A percentile compares a stretch with the other conserved stretches of the same genome.
phyloP scores from a whole-genome alignment of 2,888 invertebrate genomes.

The Graphium colonna region DNA sequence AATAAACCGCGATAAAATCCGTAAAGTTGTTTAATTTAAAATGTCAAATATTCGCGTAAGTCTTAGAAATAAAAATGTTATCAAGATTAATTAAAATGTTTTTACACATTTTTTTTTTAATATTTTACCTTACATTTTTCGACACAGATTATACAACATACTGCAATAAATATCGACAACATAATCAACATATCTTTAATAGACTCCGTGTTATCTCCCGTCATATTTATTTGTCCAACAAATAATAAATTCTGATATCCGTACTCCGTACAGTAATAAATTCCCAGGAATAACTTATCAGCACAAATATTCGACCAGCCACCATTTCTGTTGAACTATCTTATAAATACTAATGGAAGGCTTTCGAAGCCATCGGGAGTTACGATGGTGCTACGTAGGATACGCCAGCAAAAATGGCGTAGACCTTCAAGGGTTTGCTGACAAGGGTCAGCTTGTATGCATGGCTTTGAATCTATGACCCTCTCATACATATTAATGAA shows the following conservation, averaged over 20 bases:
- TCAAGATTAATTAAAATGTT: too few relatives aligned
- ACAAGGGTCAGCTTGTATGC: constrained; percentile 62
- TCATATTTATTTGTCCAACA: constrained; percentile 11
- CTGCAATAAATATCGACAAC: too few relatives aligned
- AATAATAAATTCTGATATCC: constrained; percentile 20
- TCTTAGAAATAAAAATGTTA: too few relatives aligned
- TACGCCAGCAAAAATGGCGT: constrained; percentile 52
- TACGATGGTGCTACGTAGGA: constrained; percentile 58
- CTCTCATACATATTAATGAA: constrained; percentile 63
- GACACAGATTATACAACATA: too few relatives aligned
- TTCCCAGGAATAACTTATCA: constrained; percentile 21
- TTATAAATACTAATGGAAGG: constrained; percentile 53
- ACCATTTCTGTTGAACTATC: constrained; percentile 40
- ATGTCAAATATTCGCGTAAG: too few relatives aligned
- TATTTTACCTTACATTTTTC: too few relatives aligned
- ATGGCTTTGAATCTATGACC: constrained; percentile 39
- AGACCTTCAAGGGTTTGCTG: constrained; percentile 38
- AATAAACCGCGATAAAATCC: too few relatives aligned
- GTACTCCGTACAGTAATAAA: constrained; percentile 23
- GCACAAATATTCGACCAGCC: constrained; percentile 19
- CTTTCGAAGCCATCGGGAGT: constrained; percentile 46
- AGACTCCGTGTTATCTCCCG: constrained; percentile 12
- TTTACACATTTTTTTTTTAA: too few relatives aligned
- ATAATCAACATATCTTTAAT: too few relatives aligned
- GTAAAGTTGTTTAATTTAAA: too few relatives aligned